Conservation (phyloP, 1,140 invertebrate genomes). For the Argopecten irradians region DNA sequence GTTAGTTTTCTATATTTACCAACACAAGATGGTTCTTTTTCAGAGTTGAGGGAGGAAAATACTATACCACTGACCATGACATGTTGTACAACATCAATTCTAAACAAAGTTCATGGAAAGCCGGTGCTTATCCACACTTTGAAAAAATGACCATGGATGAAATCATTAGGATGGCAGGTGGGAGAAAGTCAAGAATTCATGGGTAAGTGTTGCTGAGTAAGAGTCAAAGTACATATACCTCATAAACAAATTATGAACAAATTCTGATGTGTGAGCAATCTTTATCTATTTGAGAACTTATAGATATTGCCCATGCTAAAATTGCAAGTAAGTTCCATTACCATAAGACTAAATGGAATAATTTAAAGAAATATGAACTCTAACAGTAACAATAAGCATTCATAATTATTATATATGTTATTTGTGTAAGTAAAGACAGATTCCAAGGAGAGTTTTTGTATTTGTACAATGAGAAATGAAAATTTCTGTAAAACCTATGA, state of each 20-base stretch:
- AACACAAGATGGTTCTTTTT: not conserved
- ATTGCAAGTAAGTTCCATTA: too few species aligned
- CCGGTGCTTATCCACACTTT: slow-evolving; percentile 75
- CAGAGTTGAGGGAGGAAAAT: not conserved
- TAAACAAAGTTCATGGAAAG: slow-evolving; percentile 77
- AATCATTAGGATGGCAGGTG: slow-evolving; percentile 74
- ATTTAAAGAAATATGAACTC: too few species aligned
- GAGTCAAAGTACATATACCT: too few species aligned
- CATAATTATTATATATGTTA: too few species aligned
- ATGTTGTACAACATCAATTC: slow-evolving; percentile 77
- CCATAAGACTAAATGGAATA: too few species aligned
- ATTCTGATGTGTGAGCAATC: too few species aligned
- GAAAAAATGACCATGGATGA: slow-evolving; percentile 73
- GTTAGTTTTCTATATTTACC: too few species aligned
- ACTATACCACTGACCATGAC: slow-evolving; percentile 54
- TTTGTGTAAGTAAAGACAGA: not conserved
- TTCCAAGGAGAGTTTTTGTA: not conserved
- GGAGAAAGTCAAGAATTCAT: slow-evolving; percentile 68
- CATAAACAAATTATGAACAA: too few species aligned
- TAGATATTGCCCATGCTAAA: too few species aligned
- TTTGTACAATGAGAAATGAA: not conserved
- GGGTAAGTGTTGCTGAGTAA: slow-evolving; percentile 56
- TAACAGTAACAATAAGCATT: too few species aligned
- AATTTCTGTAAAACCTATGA: too few species aligned
- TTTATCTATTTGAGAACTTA: too few species aligned